Evolutionary conservation across 2,888 invertebrate genomes (phyloP), one percentile per base, ranked within the genome.

Genomic region (Scelioninae gen. 1): DNA sequence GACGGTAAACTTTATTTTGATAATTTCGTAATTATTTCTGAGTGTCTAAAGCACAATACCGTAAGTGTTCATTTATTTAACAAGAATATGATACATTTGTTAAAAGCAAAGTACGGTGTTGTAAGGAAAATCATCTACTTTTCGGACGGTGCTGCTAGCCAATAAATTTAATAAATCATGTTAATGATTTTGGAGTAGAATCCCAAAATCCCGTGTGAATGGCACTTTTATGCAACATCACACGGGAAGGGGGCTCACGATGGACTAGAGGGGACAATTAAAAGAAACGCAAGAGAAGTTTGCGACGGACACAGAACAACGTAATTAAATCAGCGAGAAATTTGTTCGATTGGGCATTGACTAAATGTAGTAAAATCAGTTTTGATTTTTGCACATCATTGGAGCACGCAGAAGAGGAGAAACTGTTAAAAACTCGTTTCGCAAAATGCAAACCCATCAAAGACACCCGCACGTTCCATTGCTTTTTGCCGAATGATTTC

Each of bases 71-170:
- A 62, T 45, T 49, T 51, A 60, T 71, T 60, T 15, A 40, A 60
- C 47, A 29, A 47, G 23, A 62, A 71, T 40, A n/a, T 71, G 31
- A 47, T 71, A 15, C 5, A 49, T 6, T 62, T 32, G 32, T 58
- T 49, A 40, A 71, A 58, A 60, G 3, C 38, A 15, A 56, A 45
- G 7, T 43, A 71, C 16, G 47, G 15, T 0, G 51, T n/a, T 29
- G 34, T 71, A 15, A 47, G 55, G 38, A 66, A 66, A 40, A 38
- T 53, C 9, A 51, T 53, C 13, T 66, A 66, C 55, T 66, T 66
- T 55, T 66, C 66, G 6, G 66, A 66, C 43, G 66, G 53, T 5
- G 66, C 66, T 11, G 40, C 53, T 6, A 40, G 40, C n/a, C 53
- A 66, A 31, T 66, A 16, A 66, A 66, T 16, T 43, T 53, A 9